Conservation (phyloP, 2,113 vertebrate species). For the Chloropsis cyanopogon region DNA sequence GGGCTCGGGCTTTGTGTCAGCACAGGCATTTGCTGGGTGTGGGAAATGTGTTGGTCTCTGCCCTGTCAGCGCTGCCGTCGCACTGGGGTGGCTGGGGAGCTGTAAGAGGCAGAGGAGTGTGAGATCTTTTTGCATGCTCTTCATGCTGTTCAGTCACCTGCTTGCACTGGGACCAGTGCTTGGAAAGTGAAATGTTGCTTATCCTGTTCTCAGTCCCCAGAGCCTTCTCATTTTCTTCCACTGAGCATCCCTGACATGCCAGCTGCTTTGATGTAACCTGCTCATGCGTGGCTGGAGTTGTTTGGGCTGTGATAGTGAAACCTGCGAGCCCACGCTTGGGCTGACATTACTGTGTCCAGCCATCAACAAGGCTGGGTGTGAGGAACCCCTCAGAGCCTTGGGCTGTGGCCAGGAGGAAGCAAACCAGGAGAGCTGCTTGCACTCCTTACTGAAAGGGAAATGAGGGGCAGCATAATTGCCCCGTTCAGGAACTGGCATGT, state of each 20-base stretch:
- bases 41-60: not conserved
- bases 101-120: not conserved
- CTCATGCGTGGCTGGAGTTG: not conserved
- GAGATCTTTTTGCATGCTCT: not conserved
- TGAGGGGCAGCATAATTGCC: not conserved
- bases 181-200: not conserved
- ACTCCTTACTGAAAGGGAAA: not conserved
- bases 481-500: not conserved
- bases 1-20: not conserved
- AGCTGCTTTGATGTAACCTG: not conserved
- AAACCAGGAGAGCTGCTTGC: not conserved
- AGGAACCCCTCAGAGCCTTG: not conserved
- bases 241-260: not conserved
- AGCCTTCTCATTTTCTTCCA: conserved; percentile 9
- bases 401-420: not conserved
- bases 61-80: fast-evolving
- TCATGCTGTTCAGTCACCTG: conserved; percentile 10
- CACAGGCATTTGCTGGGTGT: not conserved
- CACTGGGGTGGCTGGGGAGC: not conserved
- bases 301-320: not conserved
- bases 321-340: not conserved
- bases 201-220: not conserved
- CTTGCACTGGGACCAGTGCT: not conserved
- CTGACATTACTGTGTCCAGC: not conserved
- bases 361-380: not conserved